Evolutionary conservation across 2,113 vertebrate genomes (phyloP), one percentile per base, ranked within the genome.

Genomic region (Myotis davidii): DNA sequence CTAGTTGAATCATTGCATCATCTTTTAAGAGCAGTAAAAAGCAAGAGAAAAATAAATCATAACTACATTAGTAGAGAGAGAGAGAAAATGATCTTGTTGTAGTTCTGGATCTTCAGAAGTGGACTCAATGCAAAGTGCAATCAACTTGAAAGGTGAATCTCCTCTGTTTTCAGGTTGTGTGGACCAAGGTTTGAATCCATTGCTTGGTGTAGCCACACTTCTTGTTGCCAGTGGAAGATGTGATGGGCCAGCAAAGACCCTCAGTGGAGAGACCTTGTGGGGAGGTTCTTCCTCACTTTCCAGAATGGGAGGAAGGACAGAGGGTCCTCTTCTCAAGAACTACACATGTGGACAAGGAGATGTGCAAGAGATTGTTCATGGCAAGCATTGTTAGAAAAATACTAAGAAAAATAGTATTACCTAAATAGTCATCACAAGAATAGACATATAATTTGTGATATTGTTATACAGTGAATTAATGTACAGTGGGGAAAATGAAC

Each of bases 11-110:
- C 17, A 34, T 8, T 78, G 7, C 56, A 20, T 76, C 20, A 64
- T 37, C 50, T 50, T 25, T 78, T 83, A 74, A 79, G 34, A 69
- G 21, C 45, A 79, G 56, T 70, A 90, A 94, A 89, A 92, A 6
- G 56, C 79, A 86, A 89, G 32, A 89, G 14, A 61, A 74, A 61
- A 79, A 59, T 17, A 96, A 86, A 88, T 73, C 7, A 52, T 74
- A 87, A 83, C 73, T 83, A 77, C 10, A 69, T 74, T 39, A 64
- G 18, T 54, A 73, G 18, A 61, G n/a, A 85, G 59, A 85, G 59
- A 85, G n/a, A 45, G 72, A 61, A 74, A 87, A 85, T 8, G 61
- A n/a, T 52, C 27, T 76, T 93, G 21, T 56, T 78, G 39, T 32
- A 20, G 14, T 91, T 72, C 72, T 88, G 73, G 11, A 42, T 87